A percentile compares a stretch with the other conserved stretches of the same genome.
Conservation (phyloP, 35 echinoderm and acorn worm genomes). For the Lytechinus variegatus region DNA sequence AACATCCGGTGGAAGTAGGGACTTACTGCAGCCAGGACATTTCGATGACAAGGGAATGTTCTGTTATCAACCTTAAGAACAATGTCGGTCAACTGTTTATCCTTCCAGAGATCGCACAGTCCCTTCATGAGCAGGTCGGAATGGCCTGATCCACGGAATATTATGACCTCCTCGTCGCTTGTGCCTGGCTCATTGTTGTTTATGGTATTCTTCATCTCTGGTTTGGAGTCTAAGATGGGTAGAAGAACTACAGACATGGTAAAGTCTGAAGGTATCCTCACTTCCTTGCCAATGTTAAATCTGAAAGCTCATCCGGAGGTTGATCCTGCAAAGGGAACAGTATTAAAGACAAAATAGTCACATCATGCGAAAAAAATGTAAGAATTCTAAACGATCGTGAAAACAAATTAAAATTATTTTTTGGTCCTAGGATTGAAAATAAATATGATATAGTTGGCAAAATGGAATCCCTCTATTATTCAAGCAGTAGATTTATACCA, state of each 20-base stretch:
- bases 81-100: constrained; percentile 61
- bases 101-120: constrained; percentile 42
- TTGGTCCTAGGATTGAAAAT: too few species aligned
- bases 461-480: too few species aligned
- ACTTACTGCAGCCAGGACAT: constrained; percentile 67
- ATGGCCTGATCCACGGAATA: constrained; percentile 22
- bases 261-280: not conserved
- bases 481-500: too few species aligned
- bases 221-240: not conserved
- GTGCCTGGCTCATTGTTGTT: constrained; percentile 22
- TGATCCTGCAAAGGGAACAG: not conserved
- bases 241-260: constrained; percentile 23
- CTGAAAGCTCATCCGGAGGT: not conserved
- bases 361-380: not conserved
- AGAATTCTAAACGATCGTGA: too few species aligned
- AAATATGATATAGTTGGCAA: too few species aligned
- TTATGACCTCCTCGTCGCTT: not conserved
- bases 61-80: constrained; percentile 51
- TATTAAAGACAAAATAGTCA: not conserved
- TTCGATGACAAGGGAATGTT: constrained; percentile 70
- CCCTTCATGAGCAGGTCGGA: constrained; percentile 24
- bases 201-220: not conserved
- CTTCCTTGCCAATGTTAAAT: not conserved
- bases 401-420: too few species aligned
- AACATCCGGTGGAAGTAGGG: constrained; percentile 78